Conservation (phyloP, 2,888 invertebrate species). For the Macropis europaea region DNA sequence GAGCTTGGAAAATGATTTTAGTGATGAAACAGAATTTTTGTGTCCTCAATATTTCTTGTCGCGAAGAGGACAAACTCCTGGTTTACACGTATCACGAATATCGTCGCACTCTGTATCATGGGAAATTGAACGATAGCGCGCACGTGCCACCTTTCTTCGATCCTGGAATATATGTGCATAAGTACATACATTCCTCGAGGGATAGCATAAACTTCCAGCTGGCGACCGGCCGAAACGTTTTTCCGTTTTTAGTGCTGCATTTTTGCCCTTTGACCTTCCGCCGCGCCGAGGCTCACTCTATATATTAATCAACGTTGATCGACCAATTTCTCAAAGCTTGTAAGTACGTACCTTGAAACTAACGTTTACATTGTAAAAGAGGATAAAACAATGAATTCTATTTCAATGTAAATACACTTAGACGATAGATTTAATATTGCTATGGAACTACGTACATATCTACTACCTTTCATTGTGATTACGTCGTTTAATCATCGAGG, state of each 20-base stretch:
- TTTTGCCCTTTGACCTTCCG: conserved; percentile 23
- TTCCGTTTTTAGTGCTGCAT: background rate
- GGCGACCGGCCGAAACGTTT: background rate
- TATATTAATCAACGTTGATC: conserved; percentile 58
- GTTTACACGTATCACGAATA: no score
- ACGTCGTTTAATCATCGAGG: conserved; percentile 66
- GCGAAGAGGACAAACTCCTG: no score
- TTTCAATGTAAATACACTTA: conserved; percentile 64
- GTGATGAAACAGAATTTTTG: no score
- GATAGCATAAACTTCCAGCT: background rate
- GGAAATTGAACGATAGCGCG: no score
- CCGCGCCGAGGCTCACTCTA: conserved; percentile 14
- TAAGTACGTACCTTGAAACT: conserved; percentile 56
- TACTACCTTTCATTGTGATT: conserved; percentile 52
- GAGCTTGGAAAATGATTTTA: no score
- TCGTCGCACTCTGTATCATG: no score
- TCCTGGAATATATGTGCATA: no score
- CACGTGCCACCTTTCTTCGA: no score
- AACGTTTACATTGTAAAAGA: conserved; percentile 57
- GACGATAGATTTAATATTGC: conserved; percentile 63
- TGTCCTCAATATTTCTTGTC: no score
- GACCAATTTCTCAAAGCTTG: conserved; percentile 73
- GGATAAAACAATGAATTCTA: conserved; percentile 20
- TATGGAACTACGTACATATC: conserved; percentile 53
- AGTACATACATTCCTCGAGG: background rate